Conservation (phyloP, 1,140 invertebrate species). For the Monomorium pharaonis region DNA sequence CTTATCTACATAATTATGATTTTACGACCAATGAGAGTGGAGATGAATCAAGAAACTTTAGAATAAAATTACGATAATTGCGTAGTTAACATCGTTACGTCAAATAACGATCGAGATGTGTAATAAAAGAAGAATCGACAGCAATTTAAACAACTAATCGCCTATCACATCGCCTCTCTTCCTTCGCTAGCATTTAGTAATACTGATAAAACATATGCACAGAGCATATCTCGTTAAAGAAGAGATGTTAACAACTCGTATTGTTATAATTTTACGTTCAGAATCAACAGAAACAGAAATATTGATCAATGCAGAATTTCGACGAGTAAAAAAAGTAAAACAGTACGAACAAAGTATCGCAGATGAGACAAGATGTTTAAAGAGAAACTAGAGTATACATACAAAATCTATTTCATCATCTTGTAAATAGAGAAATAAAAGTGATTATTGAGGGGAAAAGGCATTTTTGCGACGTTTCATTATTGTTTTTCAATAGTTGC, state of each 20-base stretch:
- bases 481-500: neutral
- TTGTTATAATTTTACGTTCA: neutral
- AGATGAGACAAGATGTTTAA: neutral
- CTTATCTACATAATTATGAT: neutral
- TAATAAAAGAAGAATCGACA: neutral
- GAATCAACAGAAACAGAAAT: neutral
- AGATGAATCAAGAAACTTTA: neutral
- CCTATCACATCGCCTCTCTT: neutral
- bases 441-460: neutral
- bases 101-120: neutral
- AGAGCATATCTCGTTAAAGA: neutral
- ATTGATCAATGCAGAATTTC: neutral
- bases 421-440: neutral
- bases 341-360: neutral
- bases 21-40: neutral
- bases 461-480: neutral
- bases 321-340: neutral
- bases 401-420: neutral
- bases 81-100: neutral
- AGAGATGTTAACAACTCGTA: neutral
- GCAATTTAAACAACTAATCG: neutral
- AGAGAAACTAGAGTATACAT: neutral
- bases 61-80: neutral
- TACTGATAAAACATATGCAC: neutral
- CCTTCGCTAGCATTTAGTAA: neutral